Conservation (phyloP, 2,113 vertebrate species). For the Cyphotilapia sp. region DNA sequence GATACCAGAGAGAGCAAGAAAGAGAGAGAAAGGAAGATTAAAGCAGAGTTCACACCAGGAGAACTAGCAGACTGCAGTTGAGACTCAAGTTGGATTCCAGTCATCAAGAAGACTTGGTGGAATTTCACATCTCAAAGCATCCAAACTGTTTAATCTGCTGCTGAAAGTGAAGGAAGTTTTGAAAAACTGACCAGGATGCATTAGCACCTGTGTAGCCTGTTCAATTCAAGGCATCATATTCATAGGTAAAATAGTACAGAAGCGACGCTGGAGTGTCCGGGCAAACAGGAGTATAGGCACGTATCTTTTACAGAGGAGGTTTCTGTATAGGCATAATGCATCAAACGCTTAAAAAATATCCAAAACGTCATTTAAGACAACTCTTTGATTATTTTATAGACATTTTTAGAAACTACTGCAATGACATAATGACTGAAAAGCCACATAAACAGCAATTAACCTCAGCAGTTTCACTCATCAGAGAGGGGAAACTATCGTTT, state of each 20-base stretch:
- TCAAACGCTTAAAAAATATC: neutral
- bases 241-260: neutral
- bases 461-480: neutral
- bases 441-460: neutral
- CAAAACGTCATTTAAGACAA: neutral
- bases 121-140: slow-evolving; percentile 35
- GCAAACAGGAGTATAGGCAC: neutral
- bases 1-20: slow-evolving; percentile 50
- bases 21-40: slow-evolving; percentile 25
- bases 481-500: neutral
- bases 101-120: slow-evolving; percentile 46
- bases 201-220: neutral
- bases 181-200: neutral
- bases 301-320: neutral
- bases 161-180: neutral
- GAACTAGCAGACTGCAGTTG: slow-evolving; percentile 35
- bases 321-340: neutral
- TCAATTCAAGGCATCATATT: neutral
- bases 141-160: neutral
- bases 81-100: slow-evolving; percentile 20
- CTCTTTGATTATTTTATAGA: neutral
- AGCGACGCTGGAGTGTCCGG: neutral
- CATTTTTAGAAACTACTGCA: neutral
- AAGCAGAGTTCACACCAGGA: slow-evolving; percentile 61
- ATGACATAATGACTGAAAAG: neutral